Conservation (phyloP, 2,113 vertebrate genomes). For the Scatophagus argus region DNA sequence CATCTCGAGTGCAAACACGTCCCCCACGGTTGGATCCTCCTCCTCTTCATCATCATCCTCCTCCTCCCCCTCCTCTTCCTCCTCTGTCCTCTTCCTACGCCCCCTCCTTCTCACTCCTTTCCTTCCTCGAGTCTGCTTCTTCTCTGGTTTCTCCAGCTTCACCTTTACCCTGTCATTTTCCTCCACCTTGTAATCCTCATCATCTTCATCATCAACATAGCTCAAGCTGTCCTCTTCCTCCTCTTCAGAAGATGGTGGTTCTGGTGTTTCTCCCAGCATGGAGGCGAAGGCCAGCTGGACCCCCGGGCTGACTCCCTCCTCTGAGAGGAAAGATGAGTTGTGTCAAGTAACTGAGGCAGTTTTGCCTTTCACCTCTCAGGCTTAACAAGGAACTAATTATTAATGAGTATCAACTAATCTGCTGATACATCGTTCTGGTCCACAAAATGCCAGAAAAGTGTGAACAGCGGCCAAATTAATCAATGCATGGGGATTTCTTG, state of each 20-base stretch:
- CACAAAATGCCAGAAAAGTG: no score
- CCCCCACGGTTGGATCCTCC: conserved; percentile 89
- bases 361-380: background rate
- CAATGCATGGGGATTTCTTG: no score
- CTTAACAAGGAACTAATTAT: background rate
- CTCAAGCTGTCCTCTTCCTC: conserved; percentile 82
- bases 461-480: no score
- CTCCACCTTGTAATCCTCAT: conserved; percentile 62
- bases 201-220: conserved; percentile 69
- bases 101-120: conserved; percentile 45
- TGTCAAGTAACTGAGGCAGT: no score
- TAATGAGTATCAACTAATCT: background rate
- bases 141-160: conserved; percentile 43
- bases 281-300: conserved; percentile 95
- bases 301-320: conserved; percentile 93
- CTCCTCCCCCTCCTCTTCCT: conserved; percentile 76
- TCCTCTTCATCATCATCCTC: conserved; percentile 78
- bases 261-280: conserved; percentile 89
- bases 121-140: conserved; percentile 4
- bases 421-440: background rate
- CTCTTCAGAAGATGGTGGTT: conserved; percentile 80
- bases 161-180: background rate
- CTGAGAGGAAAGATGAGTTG: conserved; percentile 53
- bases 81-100: conserved; percentile 77
- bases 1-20: conserved; percentile 97